phyloP scores from a whole-genome alignment of 2,113 vertebrate species.

The Oxyura jamaicensis region DNA sequence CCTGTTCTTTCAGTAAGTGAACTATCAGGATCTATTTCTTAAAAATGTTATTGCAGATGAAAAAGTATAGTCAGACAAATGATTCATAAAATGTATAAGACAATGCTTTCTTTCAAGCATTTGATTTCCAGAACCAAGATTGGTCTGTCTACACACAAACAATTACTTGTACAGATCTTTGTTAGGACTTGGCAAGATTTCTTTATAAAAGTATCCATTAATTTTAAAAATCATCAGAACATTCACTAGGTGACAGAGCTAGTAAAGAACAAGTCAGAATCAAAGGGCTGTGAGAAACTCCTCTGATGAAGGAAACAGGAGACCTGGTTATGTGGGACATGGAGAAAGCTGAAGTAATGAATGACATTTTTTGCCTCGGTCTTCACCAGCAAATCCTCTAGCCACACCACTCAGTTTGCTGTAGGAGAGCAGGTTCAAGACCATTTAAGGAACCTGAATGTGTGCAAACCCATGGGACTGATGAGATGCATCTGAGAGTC shows the following conservation, averaged over 20 bases:
- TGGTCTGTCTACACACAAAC: neutral
- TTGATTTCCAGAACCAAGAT: neutral
- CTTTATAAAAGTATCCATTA: neutral
- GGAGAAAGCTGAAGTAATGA: too few relatives aligned
- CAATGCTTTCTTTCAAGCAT: constrained; percentile 28
- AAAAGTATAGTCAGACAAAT: neutral
- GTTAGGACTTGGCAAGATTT: neutral
- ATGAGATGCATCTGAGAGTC: too few relatives aligned
- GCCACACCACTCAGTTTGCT: too few relatives aligned
- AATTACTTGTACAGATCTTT: neutral
- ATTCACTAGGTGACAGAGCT: neutral
- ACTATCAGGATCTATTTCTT: neutral
- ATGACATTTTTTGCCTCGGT: too few relatives aligned
- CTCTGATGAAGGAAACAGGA: too few relatives aligned
- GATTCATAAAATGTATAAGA: neutral
- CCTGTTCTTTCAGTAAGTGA: neutral
- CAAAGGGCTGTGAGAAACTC: neutral
- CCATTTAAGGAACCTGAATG: too few relatives aligned
- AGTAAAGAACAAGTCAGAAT: neutral
- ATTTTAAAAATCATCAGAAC: neutral
- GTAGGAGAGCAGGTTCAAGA: too few relatives aligned
- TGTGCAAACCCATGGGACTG: too few relatives aligned
- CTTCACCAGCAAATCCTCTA: too few relatives aligned
- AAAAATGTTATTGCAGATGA: neutral
- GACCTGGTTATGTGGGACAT: too few relatives aligned